Base-by-base conservation (phyloP, 1,140 invertebrate species). In the Penaeus japonicus region DNA sequence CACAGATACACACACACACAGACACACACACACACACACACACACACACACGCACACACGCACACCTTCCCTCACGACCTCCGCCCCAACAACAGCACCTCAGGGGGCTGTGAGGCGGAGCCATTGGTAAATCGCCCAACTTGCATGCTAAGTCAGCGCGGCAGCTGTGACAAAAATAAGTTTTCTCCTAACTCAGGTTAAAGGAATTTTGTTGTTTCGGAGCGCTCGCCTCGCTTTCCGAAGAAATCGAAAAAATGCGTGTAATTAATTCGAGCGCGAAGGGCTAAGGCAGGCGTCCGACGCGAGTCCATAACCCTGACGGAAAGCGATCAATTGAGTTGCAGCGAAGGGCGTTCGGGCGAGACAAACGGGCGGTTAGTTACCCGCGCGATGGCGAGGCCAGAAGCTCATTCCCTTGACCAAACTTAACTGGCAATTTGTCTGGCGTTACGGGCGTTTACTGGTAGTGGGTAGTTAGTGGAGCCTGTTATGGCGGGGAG, bases 361-460 rank as follows among this genome's bases (percentile, higher is more conserved):
- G 10, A 47, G 47, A 47, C 47, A 47, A 47, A 47, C 47, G 47
- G 10, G 47, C 47, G 47, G 47, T 47, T 47, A 47, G 47, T 47
- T 47, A 12, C 47, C 47, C 47, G 47, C 47, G 47, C 47, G 47
- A 47, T 47, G 47, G 47, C 47, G 47, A 47, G 47, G 47, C 4
- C 47, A 47, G 47, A 47, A 47, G 32, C 32, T 39, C 75, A 53
- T 17, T 79, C 77, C 77, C 77, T 79, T n/a, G 39, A 53, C 22
- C 77, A 79, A 78, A 79, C 77, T 79, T 79, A 79, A 79, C 77
- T 53, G 77, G 39, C 77, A 53, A 79, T 79, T 79, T 79, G 77
- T 35, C 32, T n/a, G 39, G 39, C 77, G 77, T 79, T 79, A 79
- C 77, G 32, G 24, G 77, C 77, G 27, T 79, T 79, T 79, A 79